A percentile compares a stretch with the other conserved stretches of the same genome.
phyloP scores from a whole-genome alignment of 2,113 vertebrate species.

The Tor tambroides region DNA sequence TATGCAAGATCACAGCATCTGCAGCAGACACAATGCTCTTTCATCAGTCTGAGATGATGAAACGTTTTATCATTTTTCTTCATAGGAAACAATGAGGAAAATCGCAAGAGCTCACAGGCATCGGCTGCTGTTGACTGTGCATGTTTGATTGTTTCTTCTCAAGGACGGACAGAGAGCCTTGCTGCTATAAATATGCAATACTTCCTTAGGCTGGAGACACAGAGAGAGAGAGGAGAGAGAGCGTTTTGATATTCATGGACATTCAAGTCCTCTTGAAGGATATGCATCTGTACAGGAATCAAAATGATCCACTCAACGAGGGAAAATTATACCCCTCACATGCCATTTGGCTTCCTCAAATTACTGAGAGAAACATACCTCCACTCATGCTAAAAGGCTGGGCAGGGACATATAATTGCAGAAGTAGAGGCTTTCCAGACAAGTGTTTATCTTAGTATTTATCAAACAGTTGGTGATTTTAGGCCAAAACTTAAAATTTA shows the following conservation, averaged over 20 bases:
- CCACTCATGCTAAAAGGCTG: constrained; percentile 32
- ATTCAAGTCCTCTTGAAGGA: constrained; percentile 34
- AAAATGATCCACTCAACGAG: constrained; percentile 33
- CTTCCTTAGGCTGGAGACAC: constrained; percentile 49
- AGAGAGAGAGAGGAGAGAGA: constrained; percentile 8
- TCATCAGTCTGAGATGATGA: constrained; percentile 37
- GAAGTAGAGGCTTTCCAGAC: constrained; percentile 27
- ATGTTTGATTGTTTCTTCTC: constrained; percentile 57
- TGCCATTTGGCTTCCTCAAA: constrained; percentile 39
- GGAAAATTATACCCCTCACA: constrained; percentile 37
- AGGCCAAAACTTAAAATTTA: constrained; percentile 25
- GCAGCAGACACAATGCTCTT: constrained; percentile 24
- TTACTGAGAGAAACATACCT: constrained; percentile 37
- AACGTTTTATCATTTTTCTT: constrained; percentile 44
- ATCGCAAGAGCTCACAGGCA: constrained; percentile 24
- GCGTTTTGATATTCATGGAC: constrained; percentile 51
- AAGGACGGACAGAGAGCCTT: constrained; percentile 50
- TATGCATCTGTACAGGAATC: constrained; percentile 16
- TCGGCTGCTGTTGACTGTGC: constrained; percentile 35
- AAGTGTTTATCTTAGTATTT: constrained; percentile 16
- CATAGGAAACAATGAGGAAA: constrained; percentile 37
- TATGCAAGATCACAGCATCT: constrained; percentile 29
- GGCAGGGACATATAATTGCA: constrained; percentile 35
- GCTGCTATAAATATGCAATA: constrained; percentile 59
- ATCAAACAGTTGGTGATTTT: constrained; percentile 16